Percentiles rank a stretch among this genome's conserved stretches.
Evolutionary conservation across 2,888 invertebrate genomes (phyloP).

Genomic region (Steinernema scapterisci): DNA sequence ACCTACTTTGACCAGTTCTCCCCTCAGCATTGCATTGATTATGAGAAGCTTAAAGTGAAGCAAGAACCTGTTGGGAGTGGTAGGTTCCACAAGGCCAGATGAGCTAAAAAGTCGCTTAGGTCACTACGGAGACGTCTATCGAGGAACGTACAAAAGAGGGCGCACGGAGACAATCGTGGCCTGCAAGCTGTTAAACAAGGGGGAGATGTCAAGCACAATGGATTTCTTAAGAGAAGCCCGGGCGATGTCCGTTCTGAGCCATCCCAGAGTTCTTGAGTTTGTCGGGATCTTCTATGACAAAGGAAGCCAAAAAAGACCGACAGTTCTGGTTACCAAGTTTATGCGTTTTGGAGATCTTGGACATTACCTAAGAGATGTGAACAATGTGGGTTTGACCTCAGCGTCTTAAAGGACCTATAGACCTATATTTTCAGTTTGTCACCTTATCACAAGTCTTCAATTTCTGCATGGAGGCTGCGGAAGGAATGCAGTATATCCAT

Average conservation of each 20-base stretch:
- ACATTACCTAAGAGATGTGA: background rate
- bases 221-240: background rate
- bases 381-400: too few species aligned
- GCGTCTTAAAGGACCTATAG: too few species aligned
- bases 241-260: background rate
- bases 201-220: background rate
- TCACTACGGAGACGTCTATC: background rate
- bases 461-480: background rate
- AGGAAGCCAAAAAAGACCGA: background rate
- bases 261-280: background rate
- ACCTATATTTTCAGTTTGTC: background rate
- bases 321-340: background rate
- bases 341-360: background rate
- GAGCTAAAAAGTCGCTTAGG: too few species aligned
- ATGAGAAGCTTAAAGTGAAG: too few species aligned
- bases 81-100: too few species aligned
- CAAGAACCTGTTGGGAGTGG: too few species aligned
- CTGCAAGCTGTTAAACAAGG: background rate
- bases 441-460: background rate
- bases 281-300: background rate
- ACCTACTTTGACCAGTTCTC: too few species aligned
- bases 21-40: too few species aligned
- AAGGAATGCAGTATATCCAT: constrained; percentile 28
- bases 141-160: background rate
- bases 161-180: background rate